phyloP scores from a whole-genome alignment of 2,888 invertebrate genomes.

The Rhagium mordax region DNA sequence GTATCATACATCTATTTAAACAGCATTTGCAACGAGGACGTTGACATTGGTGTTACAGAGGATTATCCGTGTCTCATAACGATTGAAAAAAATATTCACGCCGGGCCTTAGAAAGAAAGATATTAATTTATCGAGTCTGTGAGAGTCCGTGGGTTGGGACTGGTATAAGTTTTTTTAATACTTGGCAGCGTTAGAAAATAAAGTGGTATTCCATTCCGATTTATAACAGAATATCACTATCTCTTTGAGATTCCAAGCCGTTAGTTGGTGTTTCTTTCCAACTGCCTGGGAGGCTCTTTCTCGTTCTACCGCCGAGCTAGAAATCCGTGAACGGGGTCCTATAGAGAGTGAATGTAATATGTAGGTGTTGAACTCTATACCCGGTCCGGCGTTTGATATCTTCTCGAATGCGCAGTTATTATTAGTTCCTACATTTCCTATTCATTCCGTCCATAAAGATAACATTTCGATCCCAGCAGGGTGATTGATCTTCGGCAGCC shows the following conservation, averaged over 20 bases:
- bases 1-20: too few species aligned
- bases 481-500: not conserved
- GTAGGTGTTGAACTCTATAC: constrained; percentile 47
- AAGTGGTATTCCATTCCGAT: constrained; percentile 32
- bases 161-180: not conserved
- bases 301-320: constrained; percentile 39
- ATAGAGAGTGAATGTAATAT: constrained; percentile 47
- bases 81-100: too few species aligned
- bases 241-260: constrained; percentile 42
- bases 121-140: not conserved
- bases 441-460: constrained; percentile 18
- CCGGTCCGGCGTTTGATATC: constrained; percentile 30
- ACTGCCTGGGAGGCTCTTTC: constrained; percentile 39
- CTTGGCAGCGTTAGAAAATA: not conserved
- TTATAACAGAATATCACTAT: constrained; percentile 42
- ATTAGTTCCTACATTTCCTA: constrained; percentile 40
- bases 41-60: too few species aligned
- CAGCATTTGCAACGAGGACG: too few species aligned
- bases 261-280: constrained; percentile 43
- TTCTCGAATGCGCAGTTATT: constrained; percentile 35
- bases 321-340: constrained; percentile 36
- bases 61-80: too few species aligned
- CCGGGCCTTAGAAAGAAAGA: too few species aligned
- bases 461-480: not conserved
- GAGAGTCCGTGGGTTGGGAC: not conserved